These are phyloP conservation scores for Onychorhynchus coronatus DNA, from an alignment of 2,113 vertebrate species.

Conservation along the genomic window DNA sequence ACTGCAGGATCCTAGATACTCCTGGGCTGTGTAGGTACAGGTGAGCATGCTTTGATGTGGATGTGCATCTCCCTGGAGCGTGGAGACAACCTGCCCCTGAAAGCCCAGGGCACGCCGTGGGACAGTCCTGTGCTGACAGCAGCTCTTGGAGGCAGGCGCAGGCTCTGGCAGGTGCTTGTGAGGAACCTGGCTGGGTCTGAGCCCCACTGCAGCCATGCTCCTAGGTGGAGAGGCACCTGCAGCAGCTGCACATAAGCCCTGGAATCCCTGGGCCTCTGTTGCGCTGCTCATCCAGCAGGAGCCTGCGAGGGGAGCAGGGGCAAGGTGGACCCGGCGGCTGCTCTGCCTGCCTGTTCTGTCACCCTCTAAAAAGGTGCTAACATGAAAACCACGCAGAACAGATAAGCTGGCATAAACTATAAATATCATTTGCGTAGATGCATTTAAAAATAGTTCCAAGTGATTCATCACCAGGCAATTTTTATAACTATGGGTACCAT, in stretches of 20 bases:
- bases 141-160: neutral
- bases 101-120: neutral
- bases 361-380: conserved; percentile 66
- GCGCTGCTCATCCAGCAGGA: neutral
- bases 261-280: neutral
- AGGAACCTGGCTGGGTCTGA: neutral
- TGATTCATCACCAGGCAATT: conserved; percentile 68
- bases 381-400: conserved; percentile 66
- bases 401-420: conserved; percentile 72
- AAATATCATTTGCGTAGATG: conserved; percentile 72
- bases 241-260: neutral
- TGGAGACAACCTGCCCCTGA: neutral
- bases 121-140: fast-evolving
- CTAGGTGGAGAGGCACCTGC: neutral
- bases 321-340: neutral
- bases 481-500: conserved; percentile 63
- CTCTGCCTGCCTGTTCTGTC: conserved; percentile 30
- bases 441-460: conserved; percentile 73
- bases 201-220: neutral
- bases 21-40: neutral
- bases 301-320: neutral
- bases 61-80: neutral
- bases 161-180: neutral
- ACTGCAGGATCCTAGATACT: fast-evolving
- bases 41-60: neutral